Base-by-base conservation (phyloP, 2,113 vertebrate genomes). In the Nycticorax nycticorax region DNA sequence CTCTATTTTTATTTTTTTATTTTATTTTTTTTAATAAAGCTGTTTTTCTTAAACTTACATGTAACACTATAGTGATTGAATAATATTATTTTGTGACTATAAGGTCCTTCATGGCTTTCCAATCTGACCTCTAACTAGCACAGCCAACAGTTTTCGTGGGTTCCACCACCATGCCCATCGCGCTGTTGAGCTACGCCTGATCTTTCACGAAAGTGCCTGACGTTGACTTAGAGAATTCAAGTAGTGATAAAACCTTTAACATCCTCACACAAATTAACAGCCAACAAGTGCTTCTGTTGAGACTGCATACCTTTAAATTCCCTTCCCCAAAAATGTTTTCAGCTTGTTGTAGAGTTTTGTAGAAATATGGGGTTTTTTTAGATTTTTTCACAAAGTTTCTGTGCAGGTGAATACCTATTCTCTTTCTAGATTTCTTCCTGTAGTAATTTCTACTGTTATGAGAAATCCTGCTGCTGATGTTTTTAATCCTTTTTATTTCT, bases 161-260 rank as follows among this genome's bases (percentile, higher is more conserved):
- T 59, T 62, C 14, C 33, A 53, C 20, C 28, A 14, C 76, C 11
- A 4, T 3, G 6, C 17, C 32, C 18, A 4, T 55, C 28, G 4
- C 0, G 0, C 30, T 10, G 18, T 8, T 53, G 32, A 55, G 3
- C 27, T 39, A 11, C 22, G 26, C 6, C 4, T 48, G 41, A 22
- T 75, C 22, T 48, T 22, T 37, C 19, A 24, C 0, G 0, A 26
- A 83, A 47, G 7, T 24, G 3, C 13, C 39, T 28, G 15, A 20
- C 1, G 1, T 7, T 85, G 37, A 27, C 24, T 37, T 41, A 23
- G 30, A 52, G 13, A 83, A 55, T 47, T 57, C 57, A 59, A 55
- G 20, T 12, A 39, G 72, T 7, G 0, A 33, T 43, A 71, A 88
- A 53, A 4, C 8, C 4, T 72, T 59, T 43, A 68, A 27, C 15